A percentile compares a stretch with the other conserved stretches of the same genome.
These are phyloP conservation scores for Plestiodon gilberti DNA, from an alignment of 2,113 vertebrate species.

Conservation along the genomic window DNA sequence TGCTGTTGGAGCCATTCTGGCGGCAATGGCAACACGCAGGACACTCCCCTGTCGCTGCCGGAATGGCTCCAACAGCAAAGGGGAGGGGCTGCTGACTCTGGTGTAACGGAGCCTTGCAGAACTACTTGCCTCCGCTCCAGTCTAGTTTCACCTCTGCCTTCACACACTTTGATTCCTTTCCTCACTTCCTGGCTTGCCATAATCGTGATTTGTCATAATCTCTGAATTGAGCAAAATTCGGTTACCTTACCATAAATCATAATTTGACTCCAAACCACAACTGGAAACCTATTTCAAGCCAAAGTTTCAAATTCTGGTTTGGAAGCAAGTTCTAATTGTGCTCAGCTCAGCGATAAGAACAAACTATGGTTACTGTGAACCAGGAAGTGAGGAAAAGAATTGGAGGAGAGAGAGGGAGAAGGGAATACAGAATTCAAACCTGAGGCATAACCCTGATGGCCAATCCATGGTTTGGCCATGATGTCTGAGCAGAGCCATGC, in stretches of 20 bases:
- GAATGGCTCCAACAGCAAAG: no score
- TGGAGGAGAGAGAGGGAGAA: background rate
- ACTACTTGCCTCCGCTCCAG: no score
- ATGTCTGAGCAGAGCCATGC: background rate
- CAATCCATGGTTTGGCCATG: background rate
- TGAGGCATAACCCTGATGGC: background rate
- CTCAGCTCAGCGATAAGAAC: background rate
- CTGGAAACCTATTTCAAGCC: background rate
- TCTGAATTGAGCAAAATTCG: background rate
- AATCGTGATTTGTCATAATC: background rate
- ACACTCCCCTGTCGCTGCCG: no score
- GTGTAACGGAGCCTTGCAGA: no score
- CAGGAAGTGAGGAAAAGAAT: conserved; percentile 44
- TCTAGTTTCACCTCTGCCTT: no score
- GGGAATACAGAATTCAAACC: background rate
- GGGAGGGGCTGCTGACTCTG: no score
- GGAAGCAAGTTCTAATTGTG: background rate
- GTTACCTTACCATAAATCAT: background rate
- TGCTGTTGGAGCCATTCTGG: no score
- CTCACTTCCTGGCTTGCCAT: no score
- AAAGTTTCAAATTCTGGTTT: background rate
- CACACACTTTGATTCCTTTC: background rate
- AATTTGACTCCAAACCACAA: background rate
- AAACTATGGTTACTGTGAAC: background rate
- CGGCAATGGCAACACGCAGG: no score